phyloP scores from a whole-genome alignment of 2,888 invertebrate species.

The Limnephilus lunatus region DNA sequence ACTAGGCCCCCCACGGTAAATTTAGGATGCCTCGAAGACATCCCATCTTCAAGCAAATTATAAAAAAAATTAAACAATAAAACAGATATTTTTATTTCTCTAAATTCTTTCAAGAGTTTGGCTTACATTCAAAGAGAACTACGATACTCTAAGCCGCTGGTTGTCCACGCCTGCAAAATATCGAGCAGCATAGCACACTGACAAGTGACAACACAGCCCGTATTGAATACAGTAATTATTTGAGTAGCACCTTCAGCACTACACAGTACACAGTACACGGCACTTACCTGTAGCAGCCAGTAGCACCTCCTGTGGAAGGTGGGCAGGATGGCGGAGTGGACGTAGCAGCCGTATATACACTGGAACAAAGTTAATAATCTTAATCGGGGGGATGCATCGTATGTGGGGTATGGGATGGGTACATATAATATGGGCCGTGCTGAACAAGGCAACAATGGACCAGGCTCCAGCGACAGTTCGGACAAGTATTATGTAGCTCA shows the following conservation, averaged over 20 bases:
- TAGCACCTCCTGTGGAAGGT: slow-evolving; percentile 99
- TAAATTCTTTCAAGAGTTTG: neutral
- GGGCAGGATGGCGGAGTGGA: slow-evolving; percentile 98
- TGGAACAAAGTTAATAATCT: slow-evolving; percentile 71
- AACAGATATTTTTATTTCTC: neutral
- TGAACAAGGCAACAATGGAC: neutral
- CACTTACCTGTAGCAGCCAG: slow-evolving; percentile 93
- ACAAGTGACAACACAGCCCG: neutral
- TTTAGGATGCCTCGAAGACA: too few relatives aligned
- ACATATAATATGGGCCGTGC: neutral
- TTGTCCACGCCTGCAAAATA: neutral
- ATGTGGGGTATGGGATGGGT: neutral
- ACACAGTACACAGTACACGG: neutral
- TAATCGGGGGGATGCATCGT: neutral
- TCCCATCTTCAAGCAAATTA: too few relatives aligned
- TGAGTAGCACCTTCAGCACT: neutral
- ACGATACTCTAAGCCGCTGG: neutral
- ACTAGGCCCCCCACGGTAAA: too few relatives aligned
- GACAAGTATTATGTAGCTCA: neutral
- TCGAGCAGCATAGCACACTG: neutral
- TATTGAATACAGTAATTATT: slow-evolving; percentile 6
- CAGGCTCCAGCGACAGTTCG: neutral
- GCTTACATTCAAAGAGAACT: neutral
- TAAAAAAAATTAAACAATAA: too few relatives aligned
- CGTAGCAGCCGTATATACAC: slow-evolving; percentile 99